Conservation (phyloP, 1,140 invertebrate species). For the Neodiprion pinetum region DNA sequence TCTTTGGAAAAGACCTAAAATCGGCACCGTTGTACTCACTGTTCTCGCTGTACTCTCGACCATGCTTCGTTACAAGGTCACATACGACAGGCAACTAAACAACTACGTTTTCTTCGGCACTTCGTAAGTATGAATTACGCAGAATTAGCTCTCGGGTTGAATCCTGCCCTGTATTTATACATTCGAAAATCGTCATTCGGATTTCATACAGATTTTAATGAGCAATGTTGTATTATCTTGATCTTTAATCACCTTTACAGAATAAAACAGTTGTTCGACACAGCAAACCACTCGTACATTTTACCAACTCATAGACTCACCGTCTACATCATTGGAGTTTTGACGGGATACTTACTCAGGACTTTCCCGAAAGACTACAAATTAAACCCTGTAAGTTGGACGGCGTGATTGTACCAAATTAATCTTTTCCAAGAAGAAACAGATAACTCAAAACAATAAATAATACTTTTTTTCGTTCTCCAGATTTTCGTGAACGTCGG, state of each 20-base stretch:
- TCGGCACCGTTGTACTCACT: slow-evolving; percentile 63
- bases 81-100: slow-evolving; percentile 68
- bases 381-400: slow-evolving; percentile 51
- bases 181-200: neutral
- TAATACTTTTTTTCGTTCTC: slow-evolving; percentile 34
- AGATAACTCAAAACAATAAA: neutral
- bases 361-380: slow-evolving; percentile 57
- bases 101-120: slow-evolving; percentile 78
- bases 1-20: slow-evolving; percentile 69
- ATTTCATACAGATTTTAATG: neutral
- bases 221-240: too few species aligned
- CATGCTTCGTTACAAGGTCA: slow-evolving; percentile 69
- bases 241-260: slow-evolving; percentile 47
- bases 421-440: too few species aligned
- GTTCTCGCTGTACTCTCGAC: slow-evolving; percentile 68
- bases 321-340: slow-evolving; percentile 74
- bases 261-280: slow-evolving; percentile 70
- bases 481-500: slow-evolving; percentile 65
- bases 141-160: neutral
- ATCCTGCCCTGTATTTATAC: neutral
- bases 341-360: slow-evolving; percentile 67
- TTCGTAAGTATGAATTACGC: slow-evolving; percentile 67
- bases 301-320: slow-evolving; percentile 73
- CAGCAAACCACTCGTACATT: slow-evolving; percentile 73
- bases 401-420: neutral